These are phyloP conservation scores for Upupa epops DNA, from an alignment of 2,113 vertebrate species.

Conservation along the genomic window DNA sequence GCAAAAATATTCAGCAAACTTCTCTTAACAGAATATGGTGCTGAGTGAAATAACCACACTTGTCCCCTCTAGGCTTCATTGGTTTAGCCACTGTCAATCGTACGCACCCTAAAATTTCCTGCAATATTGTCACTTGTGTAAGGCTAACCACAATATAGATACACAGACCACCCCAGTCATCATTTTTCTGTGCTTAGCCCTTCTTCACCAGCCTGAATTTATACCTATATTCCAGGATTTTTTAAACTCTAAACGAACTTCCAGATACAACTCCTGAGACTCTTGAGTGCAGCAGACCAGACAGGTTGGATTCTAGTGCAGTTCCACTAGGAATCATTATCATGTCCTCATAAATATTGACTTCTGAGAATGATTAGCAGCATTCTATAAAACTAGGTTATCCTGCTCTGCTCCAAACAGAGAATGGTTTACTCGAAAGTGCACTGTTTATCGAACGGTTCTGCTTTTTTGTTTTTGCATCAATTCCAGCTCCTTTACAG, in stretches of 20 bases:
- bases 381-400: background rate
- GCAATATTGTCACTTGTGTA: background rate
- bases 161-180: background rate
- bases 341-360: background rate
- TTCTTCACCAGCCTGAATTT: background rate
- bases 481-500: background rate
- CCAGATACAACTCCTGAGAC: rapidly evolving
- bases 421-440: background rate
- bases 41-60: background rate
- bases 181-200: background rate
- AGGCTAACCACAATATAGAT: background rate
- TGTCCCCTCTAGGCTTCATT: background rate
- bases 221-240: background rate
- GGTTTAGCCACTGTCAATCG: background rate
- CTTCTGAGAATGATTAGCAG: background rate
- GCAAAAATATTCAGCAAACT: background rate
- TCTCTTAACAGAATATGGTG: background rate
- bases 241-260: background rate
- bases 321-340: background rate
- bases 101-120: background rate
- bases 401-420: background rate
- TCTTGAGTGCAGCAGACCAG: background rate
- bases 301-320: background rate
- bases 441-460: background rate
- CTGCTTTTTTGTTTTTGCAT: background rate